phyloP scores from a whole-genome alignment of 2,888 invertebrate genomes.

The Saturnia pavonia region DNA sequence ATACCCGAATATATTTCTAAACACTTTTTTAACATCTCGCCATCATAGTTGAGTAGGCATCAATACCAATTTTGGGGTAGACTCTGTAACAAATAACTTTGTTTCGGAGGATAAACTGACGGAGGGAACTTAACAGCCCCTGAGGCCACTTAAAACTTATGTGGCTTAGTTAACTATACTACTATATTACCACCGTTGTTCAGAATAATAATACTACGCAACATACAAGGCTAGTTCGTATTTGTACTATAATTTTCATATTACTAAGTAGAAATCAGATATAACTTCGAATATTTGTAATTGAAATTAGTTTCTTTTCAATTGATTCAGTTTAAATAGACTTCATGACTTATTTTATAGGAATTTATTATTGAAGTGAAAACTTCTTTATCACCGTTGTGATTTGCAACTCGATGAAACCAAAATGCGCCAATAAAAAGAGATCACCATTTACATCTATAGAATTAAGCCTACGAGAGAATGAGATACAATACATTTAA shows the following conservation, averaged over 20 bases:
- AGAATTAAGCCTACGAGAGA: too few species aligned
- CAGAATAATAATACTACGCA: constrained; percentile 52
- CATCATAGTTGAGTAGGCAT: constrained; percentile 53
- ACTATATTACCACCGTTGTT: constrained; percentile 60
- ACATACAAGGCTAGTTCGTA: constrained; percentile 44
- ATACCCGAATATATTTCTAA: constrained; percentile 10
- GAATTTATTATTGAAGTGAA: too few species aligned
- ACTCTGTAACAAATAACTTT: constrained; percentile 72
- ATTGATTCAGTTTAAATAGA: not conserved
- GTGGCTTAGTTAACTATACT: constrained; percentile 75
- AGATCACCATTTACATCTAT: too few species aligned
- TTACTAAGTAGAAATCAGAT: constrained; percentile 32
- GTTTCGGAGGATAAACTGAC: constrained; percentile 73
- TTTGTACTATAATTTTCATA: constrained; percentile 43
- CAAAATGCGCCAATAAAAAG: too few species aligned
- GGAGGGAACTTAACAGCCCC: constrained; percentile 63
- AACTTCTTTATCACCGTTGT: too few species aligned
- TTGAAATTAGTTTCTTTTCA: not conserved
- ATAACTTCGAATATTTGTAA: not conserved
- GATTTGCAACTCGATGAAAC: too few species aligned
- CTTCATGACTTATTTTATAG: not conserved
- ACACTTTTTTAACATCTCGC: constrained; percentile 6
- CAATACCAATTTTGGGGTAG: constrained; percentile 64
- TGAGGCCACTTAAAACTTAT: constrained; percentile 79
- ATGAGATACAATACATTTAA: too few species aligned